Base-by-base conservation (phyloP, 2,888 invertebrate species). In the Acanthosepion lycidas region DNA sequence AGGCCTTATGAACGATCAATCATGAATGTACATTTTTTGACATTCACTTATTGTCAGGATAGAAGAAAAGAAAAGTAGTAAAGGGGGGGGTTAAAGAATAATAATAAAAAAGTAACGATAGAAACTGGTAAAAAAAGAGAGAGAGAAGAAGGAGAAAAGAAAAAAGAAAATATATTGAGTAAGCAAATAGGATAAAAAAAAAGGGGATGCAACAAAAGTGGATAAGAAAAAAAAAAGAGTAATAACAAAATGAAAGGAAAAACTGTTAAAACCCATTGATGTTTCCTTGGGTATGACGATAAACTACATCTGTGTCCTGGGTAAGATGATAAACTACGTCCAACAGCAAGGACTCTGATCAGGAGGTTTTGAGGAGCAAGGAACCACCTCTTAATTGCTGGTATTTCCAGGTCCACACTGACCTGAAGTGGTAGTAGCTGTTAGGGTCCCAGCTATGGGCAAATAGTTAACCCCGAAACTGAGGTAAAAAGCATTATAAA, bases 31-130 rank as follows among this genome's bases (percentile, higher is more conserved):
- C 78, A 78, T n/a, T 78, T 78, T 78, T 78, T 78, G 78, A 78
- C 78, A 33, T 78, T 78, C 78, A 78, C 78, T 78, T 78, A 78
- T 78, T 78, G n/a, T 78, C 78, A 78, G 78, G 78, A n/a, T n/a
- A 78, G 78, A 78, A 78, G 78, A 78, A n/a, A n/a, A n/a, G n/a
- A n/a, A n/a, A 78, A 78, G 23, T 64, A 64, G 28, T 64, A 33
- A 12, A 15, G n/a, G n/a, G 9, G 9, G n/a, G 78, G n/a, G n/a
- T 33, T 15, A 15, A 78, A n/a, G n/a, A 33, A 33, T 78, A 5
- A n/a, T n/a, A 78, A 78, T n/a, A 4, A 78, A 78, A 12, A 15
- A 78, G n/a, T n/a, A n/a, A 33, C 33, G 15, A 78, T n/a, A n/a
- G n/a, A 78, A n/a, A 78, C 5, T 78, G 2, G n/a, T 3, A 33